Base-by-base conservation (phyloP, 2,888 invertebrate genomes). In the Lottia scabra region DNA sequence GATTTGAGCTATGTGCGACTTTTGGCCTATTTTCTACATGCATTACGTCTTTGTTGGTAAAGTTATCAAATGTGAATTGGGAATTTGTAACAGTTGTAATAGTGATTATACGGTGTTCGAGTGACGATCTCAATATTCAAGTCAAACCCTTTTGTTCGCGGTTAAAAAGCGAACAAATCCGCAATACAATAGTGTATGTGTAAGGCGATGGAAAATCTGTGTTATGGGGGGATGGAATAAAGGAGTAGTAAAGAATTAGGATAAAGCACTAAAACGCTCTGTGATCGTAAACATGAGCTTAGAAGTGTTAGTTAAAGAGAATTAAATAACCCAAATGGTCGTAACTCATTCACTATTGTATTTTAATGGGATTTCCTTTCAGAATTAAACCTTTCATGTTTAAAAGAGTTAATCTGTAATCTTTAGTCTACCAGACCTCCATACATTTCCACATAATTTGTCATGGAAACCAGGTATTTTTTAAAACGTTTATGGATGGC, bases 301-400 rank as follows among this genome's bases (percentile, higher is more conserved):
- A 19, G 56, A 23, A 56, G 56, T 56, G 56, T 19, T 23, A 23
- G 19, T 56, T 23, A 56, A 56, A 56, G 56, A 23, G 56, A 13
- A 56, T 56, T 56, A 56, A 56, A 56, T 56, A 56, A 23, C 56
- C 56, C 56, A 56, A n/a, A 23, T 56, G 56, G 19, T 56, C 56
- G 56, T 56, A 56, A 56, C 56, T 56, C 56, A 56, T 56, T 56
- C 56, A 56, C 56, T 56, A 56, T 56, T 56, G 56, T 56, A 56
- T 19, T 56, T 56, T 56, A 56, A 56, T 56, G 56, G 19, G 56
- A 56, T 56, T 56, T 19, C 19, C 23, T 23, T 56, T 56, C 56
- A 56, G 19, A 56, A 56, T 56, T 23, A 23, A 23, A 56, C 56
- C 56, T 56, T 56, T 56, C 56, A 56, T 56, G 19, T 56, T 56